Base-by-base conservation (phyloP, 2,113 vertebrate genomes). In the Macrotis lagotis region DNA sequence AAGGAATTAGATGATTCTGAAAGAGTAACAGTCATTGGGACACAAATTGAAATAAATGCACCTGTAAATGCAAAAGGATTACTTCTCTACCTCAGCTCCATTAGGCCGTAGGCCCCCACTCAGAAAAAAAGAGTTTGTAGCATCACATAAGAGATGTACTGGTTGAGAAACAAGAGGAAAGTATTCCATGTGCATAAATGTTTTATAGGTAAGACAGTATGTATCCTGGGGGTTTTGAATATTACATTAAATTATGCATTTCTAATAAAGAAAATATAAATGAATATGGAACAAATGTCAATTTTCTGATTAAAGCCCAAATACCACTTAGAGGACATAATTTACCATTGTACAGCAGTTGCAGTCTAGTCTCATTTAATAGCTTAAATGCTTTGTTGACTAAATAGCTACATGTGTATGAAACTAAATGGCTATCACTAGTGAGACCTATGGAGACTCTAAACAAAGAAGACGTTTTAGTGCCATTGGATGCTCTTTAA, bases 221-320 rank as follows among this genome's bases (percentile, higher is more conserved):
- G 95, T 95, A 94, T 95, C 97, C 96, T 93, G 92, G 97, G 96
- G 98, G 95, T 94, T 95, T 96, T 31, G 92, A 97, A 94, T 95
- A 97, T 96, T 94, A 96, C 95, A 88, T 98, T 97, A 98, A 97
- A 98, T 98, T 97, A 97, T 98, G 98, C 96, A 97, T 98, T 97
- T 96, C 97, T 97, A 98, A 98, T 96, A 98, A 97, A 97, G 96
- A 96, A 98, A 97, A 97, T 97, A 97, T 96, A 98, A 98, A 98
- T 97, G 97, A 98, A 97, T 96, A 97, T 92, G 96, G 97, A 95
- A 97, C 89, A 92, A 97, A 97, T 94, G 96, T 93, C n/a, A 4
- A 47, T 95, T 96, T 98, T 97, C 94, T 91, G 95, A 94, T 94
- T 92, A 97, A 98, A 95, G 53, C 47, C 96, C 89, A 50, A 53